A percentile compares a stretch with the other conserved stretches of the same genome.
Evolutionary conservation across 2,113 vertebrate species (phyloP).

Genomic region (Plectropomus leopardus): DNA sequence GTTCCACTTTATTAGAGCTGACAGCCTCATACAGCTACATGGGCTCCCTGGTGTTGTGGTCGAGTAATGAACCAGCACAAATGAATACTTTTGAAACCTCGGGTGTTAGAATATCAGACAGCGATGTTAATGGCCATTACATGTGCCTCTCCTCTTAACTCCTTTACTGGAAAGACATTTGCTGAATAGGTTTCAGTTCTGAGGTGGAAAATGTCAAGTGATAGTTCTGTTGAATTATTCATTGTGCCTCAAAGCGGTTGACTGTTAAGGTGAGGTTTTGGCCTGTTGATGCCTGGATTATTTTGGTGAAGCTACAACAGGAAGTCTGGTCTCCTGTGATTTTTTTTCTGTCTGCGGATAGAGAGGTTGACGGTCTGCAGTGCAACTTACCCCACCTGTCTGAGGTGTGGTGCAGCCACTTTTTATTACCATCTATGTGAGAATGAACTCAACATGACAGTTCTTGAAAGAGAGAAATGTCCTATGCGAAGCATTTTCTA

Average conservation of each 20-base stretch:
- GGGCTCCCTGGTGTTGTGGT: slow-evolving; percentile 47
- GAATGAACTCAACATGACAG: slow-evolving; percentile 8
- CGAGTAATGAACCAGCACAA: slow-evolving; percentile 51
- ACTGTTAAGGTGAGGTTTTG: slow-evolving; percentile 8
- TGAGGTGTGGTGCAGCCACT: slow-evolving; percentile 10
- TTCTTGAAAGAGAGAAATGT: not conserved
- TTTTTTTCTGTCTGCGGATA: slow-evolving; percentile 3
- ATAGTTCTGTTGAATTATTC: slow-evolving; percentile 62
- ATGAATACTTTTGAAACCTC: slow-evolving; percentile 34
- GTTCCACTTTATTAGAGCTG: slow-evolving; percentile 72
- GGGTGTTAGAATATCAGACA: slow-evolving; percentile 54
- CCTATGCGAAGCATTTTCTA: not conserved
- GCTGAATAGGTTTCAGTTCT: not conserved
- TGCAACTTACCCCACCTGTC: slow-evolving; percentile 34
- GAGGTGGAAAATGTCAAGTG: slow-evolving; percentile 49
- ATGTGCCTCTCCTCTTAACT: slow-evolving; percentile 17
- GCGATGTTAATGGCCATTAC: slow-evolving; percentile 16
- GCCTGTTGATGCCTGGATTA: not conserved
- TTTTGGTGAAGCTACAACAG: not conserved
- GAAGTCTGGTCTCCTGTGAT: slow-evolving; percentile 33
- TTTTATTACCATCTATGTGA: slow-evolving; percentile 37
- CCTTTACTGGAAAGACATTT: slow-evolving; percentile 8
- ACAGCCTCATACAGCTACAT: slow-evolving; percentile 59
- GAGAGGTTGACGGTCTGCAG: not conserved
- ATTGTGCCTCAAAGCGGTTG: slow-evolving; percentile 1